Conservation (phyloP, 1,140 invertebrate species). For the Helicoverpa armigera region DNA sequence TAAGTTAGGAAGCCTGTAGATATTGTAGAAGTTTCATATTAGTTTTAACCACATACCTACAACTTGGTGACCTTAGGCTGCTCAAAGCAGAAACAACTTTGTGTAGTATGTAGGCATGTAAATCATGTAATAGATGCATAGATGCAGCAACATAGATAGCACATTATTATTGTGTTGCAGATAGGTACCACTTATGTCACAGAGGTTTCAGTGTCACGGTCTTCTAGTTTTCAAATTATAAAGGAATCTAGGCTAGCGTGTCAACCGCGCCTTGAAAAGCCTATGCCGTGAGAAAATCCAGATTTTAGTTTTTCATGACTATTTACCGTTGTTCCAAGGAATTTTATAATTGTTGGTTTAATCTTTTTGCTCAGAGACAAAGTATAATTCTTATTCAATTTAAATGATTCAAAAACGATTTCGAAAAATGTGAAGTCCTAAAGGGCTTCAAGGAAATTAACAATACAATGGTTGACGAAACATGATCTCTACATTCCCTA, state of each 20-base stretch:
- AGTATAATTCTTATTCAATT: background rate
- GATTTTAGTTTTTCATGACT: background rate
- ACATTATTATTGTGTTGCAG: no score
- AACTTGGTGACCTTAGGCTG: no score
- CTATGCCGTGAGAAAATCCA: conserved; percentile 14
- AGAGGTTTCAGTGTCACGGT: conserved; percentile 44
- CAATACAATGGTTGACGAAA: conserved; percentile 4
- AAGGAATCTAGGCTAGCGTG: conserved; percentile 36
- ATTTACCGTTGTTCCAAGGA: background rate
- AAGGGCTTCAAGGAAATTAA: background rate
- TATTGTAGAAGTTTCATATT: no score
- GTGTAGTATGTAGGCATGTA: no score
- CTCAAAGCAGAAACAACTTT: no score
- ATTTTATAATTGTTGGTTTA: background rate
- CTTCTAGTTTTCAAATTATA: conserved; percentile 40
- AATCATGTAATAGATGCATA: no score
- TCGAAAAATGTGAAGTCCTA: background rate
- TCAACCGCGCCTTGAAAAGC: conserved; percentile 12
- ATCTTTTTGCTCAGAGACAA: background rate
- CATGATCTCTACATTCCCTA: background rate
- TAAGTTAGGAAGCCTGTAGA: no score
- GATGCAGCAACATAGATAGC: no score
- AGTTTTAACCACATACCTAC: no score
- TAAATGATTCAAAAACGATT: no score
- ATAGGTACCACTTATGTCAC: background rate